A percentile compares a stretch with the other conserved stretches of the same genome.
phyloP scores from a whole-genome alignment of 1,140 invertebrate species.

The Sycobia sp. region DNA sequence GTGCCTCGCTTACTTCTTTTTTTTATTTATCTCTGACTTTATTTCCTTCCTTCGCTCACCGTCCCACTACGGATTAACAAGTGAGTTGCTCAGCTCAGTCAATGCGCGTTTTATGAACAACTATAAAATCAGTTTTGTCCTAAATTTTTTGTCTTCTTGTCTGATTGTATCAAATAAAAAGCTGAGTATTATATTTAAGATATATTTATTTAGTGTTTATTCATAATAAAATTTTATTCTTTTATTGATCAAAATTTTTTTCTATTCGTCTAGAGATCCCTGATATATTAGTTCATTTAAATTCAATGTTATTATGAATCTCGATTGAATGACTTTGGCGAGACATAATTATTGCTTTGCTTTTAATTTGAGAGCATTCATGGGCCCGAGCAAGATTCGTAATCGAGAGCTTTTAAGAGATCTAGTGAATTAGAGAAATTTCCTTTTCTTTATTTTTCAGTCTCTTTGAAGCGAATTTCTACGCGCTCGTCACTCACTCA shows the following conservation, averaged over 20 bases:
- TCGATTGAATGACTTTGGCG: too few relatives aligned
- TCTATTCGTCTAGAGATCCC: too few relatives aligned
- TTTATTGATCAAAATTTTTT: too few relatives aligned
- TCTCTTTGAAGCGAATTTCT: constrained; percentile 1
- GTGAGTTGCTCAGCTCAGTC: constrained; percentile 38
- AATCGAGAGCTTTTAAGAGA: too few relatives aligned
- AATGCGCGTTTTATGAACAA: constrained; percentile 45
- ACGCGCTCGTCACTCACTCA: background rate
- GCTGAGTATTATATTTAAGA: too few relatives aligned
- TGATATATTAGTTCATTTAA: background rate
- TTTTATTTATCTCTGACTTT: constrained; percentile 20
- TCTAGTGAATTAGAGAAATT: background rate
- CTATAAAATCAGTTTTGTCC: background rate
- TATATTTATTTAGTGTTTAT: too few relatives aligned
- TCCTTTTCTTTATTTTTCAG: too few relatives aligned
- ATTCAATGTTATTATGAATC: background rate
- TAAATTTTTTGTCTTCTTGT: too few relatives aligned
- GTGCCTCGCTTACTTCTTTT: constrained; percentile 1
- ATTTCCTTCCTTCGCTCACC: constrained; percentile 28
- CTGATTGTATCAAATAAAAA: too few relatives aligned
- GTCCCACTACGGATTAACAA: constrained; percentile 49
- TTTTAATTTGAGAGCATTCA: background rate
- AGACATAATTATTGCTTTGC: too few relatives aligned
- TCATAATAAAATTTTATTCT: too few relatives aligned
- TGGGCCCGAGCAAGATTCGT: too few relatives aligned